A percentile compares a stretch with the other conserved stretches of the same genome.
These are phyloP conservation scores for Matsumyia berberina DNA, from an alignment of 2,888 invertebrate genomes.

Conservation along the genomic window DNA sequence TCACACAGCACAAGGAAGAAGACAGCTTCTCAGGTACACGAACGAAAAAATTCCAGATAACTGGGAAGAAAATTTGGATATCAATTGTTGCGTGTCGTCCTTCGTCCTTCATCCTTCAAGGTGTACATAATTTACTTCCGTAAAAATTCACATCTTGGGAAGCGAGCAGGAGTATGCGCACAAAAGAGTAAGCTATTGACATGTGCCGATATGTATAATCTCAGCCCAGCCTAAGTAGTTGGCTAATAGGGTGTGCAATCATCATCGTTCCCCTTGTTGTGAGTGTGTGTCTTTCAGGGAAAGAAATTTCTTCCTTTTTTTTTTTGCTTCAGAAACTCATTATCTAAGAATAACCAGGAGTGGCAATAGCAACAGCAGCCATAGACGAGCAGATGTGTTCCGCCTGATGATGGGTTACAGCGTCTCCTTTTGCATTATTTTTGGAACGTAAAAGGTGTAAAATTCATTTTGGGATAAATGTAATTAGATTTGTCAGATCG, in stretches of 20 bases:
- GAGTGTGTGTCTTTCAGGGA: conserved; percentile 6
- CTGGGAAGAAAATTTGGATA: conserved; percentile 29
- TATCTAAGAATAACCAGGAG: conserved; percentile 59
- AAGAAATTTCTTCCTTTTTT: conserved; percentile 15
- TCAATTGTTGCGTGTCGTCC: conserved; percentile 63
- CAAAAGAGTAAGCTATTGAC: conserved; percentile 69
- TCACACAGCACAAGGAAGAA: conserved; percentile 29
- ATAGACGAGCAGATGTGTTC: conserved; percentile 59
- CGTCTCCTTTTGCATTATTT: conserved; percentile 11
- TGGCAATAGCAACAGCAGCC: neutral
- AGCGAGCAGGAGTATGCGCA: conserved; percentile 61
- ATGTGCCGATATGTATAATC: conserved; percentile 70
- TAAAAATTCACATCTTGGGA: conserved; percentile 52
- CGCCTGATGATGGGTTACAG: conserved; percentile 39
- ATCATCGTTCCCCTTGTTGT: conserved; percentile 40
- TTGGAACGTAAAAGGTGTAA: conserved; percentile 66
- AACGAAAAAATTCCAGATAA: conserved; percentile 27
- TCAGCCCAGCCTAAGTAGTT: conserved; percentile 61
- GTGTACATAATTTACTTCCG: conserved; percentile 74
- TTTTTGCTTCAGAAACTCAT: conserved; percentile 44
- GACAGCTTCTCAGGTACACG: conserved; percentile 56
- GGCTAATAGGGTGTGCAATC: conserved; percentile 70
- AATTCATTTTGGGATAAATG: conserved; percentile 67
- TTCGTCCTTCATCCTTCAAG: conserved; percentile 13
- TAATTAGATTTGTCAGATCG: conserved; percentile 72